Percentiles rank a stretch among this genome's conserved stretches.
Conservation (phyloP, 2,888 invertebrate genomes). For the Pollenia amentaria region DNA sequence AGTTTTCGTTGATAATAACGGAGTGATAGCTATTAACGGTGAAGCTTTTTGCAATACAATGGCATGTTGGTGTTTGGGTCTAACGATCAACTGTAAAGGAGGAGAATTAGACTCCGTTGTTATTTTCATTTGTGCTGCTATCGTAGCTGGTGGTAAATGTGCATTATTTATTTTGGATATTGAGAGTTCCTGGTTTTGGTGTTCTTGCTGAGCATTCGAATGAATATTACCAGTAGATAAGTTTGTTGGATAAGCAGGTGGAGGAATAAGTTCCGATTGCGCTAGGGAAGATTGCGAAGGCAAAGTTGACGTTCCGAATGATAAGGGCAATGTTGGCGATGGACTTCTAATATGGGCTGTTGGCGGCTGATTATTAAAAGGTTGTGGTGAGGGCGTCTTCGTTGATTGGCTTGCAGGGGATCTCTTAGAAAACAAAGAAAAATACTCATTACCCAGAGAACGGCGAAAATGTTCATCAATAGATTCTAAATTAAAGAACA, state of each 20-base stretch:
- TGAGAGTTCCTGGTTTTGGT: slow-evolving; percentile 67
- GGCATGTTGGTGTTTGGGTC: slow-evolving; percentile 78
- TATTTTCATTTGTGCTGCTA: slow-evolving; percentile 71
- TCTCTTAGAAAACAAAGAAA: slow-evolving; percentile 88
- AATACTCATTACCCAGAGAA: slow-evolving; percentile 93
- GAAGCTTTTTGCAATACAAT: slow-evolving; percentile 74
- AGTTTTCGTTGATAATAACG: slow-evolving; percentile 75
- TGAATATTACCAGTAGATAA: slow-evolving; percentile 34
- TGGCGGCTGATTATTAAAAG: slow-evolving; percentile 61
- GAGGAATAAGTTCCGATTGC: slow-evolving; percentile 51
- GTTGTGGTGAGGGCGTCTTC: slow-evolving; percentile 78
- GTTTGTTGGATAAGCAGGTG: slow-evolving; percentile 51
- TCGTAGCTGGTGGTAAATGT: slow-evolving; percentile 77
- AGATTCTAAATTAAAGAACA: slow-evolving; percentile 85
- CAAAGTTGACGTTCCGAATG: slow-evolving; percentile 78
- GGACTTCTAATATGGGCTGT: slow-evolving; percentile 56
- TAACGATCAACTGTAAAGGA: slow-evolving; percentile 66
- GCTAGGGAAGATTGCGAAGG: slow-evolving; percentile 59
- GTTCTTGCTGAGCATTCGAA: slow-evolving; percentile 43
- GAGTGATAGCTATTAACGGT: slow-evolving; percentile 59
- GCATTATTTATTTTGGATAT: slow-evolving; percentile 74
- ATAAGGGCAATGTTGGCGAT: slow-evolving; percentile 66
- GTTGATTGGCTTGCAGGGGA: slow-evolving; percentile 77
- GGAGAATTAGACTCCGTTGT: slow-evolving; percentile 49
- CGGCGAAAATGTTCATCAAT: slow-evolving; percentile 97